These are phyloP conservation scores for Diachasma alloeum DNA, from an alignment of 1,140 invertebrate genomes.

Conservation along the genomic window DNA sequence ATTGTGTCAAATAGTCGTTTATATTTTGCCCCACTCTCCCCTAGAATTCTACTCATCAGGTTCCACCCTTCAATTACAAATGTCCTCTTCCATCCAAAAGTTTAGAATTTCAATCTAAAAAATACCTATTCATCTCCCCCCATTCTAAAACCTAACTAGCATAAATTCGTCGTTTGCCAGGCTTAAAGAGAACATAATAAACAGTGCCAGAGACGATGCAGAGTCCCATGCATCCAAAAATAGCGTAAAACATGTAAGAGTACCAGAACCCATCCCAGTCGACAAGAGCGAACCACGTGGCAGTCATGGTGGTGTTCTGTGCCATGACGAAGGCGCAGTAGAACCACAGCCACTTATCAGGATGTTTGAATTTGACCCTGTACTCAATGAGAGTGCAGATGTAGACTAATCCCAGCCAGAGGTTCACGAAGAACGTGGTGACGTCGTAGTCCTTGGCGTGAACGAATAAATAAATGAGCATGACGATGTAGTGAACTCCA, in stretches of 20 bases:
- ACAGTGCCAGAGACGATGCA: slow-evolving; percentile 53
- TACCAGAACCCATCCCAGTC: slow-evolving; percentile 67
- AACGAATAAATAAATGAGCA: slow-evolving; percentile 69
- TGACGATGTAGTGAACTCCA: slow-evolving; percentile 68
- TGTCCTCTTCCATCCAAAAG: not conserved
- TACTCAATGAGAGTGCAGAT: slow-evolving; percentile 79
- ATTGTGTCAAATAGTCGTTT: no score
- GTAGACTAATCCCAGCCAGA: slow-evolving; percentile 75
- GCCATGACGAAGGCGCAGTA: slow-evolving; percentile 72
- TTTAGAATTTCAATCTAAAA: not conserved
- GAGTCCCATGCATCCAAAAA: slow-evolving; percentile 52
- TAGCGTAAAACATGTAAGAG: slow-evolving; percentile 52
- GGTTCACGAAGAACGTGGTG: slow-evolving; percentile 68
- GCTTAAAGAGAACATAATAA: slow-evolving; percentile 57
- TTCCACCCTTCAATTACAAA: no score
- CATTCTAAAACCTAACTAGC: slow-evolving; percentile 41
- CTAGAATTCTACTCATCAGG: no score
- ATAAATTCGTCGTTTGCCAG: slow-evolving; percentile 57
- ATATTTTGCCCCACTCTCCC: no score
- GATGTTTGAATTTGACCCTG: slow-evolving; percentile 76
- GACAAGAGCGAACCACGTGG: slow-evolving; percentile 69
- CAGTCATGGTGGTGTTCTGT: slow-evolving; percentile 73
- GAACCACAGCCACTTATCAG: slow-evolving; percentile 71
- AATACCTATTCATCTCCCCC: not conserved
- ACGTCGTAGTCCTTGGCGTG: slow-evolving; percentile 67